Evolutionary conservation across 2,797 vertebrate genomes (phyloP).

Genomic region (Nasua narica): DNA sequence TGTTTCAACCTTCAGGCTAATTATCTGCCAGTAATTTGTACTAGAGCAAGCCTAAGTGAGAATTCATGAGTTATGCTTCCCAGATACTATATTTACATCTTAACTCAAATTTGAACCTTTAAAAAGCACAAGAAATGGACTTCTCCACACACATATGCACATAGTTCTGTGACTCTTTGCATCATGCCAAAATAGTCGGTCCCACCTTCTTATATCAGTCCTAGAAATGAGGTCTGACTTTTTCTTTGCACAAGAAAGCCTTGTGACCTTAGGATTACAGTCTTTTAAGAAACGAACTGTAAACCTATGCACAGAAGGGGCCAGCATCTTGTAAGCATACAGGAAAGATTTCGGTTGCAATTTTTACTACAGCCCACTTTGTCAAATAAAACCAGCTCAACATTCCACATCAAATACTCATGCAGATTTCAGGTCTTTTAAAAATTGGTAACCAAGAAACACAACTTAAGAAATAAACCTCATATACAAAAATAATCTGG

Average conservation of each 20-base stretch:
- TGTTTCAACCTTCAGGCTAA: not conserved
- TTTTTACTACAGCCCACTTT: constrained; percentile 1
- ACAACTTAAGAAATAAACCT: constrained; percentile 43
- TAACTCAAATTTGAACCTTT: not conserved
- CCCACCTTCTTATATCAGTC: not conserved
- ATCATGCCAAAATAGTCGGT: not conserved
- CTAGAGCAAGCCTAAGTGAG: not conserved
- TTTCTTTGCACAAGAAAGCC: not conserved
- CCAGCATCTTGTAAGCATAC: not conserved
- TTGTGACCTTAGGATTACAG: not conserved
- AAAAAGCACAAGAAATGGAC: not conserved
- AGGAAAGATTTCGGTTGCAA: not conserved
- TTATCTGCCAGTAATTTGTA: not conserved
- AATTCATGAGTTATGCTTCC: not conserved
- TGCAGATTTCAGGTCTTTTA: constrained; percentile 31
- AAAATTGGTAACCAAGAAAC: constrained; percentile 55
- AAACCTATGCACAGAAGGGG: not conserved
- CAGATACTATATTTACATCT: not conserved
- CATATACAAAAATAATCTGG: constrained; percentile 56
- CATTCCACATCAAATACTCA: constrained; percentile 25
- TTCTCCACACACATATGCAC: not conserved
- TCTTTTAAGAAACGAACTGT: not conserved
- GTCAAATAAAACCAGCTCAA: constrained; percentile 19
- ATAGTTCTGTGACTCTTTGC: not conserved
- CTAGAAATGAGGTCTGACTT: not conserved